Percentiles rank a stretch among this genome's conserved stretches.
Evolutionary conservation across 2,888 invertebrate genomes (phyloP).

Genomic region (Mimachlamys varia): DNA sequence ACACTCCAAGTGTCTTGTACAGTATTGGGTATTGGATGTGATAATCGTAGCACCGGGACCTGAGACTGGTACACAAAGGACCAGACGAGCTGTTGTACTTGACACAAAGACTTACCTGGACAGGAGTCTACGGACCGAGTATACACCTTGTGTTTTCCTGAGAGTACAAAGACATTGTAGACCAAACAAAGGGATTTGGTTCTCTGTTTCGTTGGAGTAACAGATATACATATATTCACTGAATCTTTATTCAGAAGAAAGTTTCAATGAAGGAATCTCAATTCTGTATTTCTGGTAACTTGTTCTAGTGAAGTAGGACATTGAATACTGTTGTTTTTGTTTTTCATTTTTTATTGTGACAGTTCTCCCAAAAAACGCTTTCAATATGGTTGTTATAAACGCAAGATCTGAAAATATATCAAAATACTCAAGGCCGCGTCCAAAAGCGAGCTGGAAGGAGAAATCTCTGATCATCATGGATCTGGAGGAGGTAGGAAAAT

Average conservation of each 20-base stretch:
- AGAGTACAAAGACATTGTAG: background rate
- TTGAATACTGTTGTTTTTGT: background rate
- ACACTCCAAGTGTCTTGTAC: background rate
- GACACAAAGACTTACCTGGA: conserved; percentile 7
- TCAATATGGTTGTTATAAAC: conserved; percentile 17
- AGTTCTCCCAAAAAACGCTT: background rate
- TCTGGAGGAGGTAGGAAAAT: background rate
- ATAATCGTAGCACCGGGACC: background rate
- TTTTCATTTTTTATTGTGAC: background rate
- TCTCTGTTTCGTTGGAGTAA: background rate
- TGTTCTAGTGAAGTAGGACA: background rate
- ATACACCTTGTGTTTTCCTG: background rate
- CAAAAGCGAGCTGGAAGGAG: conserved; percentile 8
- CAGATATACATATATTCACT: background rate
- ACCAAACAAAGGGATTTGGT: background rate
- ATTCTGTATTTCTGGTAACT: background rate
- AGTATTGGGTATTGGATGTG: background rate
- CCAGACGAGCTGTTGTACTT: background rate
- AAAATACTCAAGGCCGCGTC: conserved; percentile 15
- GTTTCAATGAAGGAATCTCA: background rate
- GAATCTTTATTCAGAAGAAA: background rate
- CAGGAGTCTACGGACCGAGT: background rate
- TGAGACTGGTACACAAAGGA: background rate
- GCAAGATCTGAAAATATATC: background rate
- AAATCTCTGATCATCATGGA: conserved; percentile 28